phyloP scores from a whole-genome alignment of 2,888 invertebrate species.

The Leuctra nigra region DNA sequence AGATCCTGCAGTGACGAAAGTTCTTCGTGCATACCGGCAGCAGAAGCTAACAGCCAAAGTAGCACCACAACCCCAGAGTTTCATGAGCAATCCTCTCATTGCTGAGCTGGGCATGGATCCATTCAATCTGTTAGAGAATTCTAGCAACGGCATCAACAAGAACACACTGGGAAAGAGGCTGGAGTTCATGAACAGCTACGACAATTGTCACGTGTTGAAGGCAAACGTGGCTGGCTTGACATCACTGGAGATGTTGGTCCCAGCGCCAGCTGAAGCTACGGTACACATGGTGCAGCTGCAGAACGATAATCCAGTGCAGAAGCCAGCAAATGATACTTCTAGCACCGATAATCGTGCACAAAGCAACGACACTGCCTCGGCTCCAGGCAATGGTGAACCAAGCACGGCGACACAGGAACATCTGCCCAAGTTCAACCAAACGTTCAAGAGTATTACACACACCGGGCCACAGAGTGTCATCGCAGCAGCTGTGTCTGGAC shows the following conservation, averaged over 20 bases:
- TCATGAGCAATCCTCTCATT: too few relatives aligned
- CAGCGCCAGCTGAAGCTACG: constrained; percentile 42
- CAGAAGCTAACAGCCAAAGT: too few relatives aligned
- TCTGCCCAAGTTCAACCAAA: constrained; percentile 72
- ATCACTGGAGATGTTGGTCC: constrained; percentile 53
- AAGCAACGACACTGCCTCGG: background rate
- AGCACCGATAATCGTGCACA: constrained; percentile 28
- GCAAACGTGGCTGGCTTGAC: constrained; percentile 48
- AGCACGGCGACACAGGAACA: background rate
- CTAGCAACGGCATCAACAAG: background rate
- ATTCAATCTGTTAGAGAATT: too few relatives aligned
- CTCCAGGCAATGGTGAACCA: background rate
- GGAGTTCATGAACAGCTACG: background rate
- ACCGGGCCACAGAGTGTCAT: constrained; percentile 45
- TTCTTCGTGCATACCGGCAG: too few relatives aligned
- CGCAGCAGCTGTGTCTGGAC: background rate
- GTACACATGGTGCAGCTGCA: constrained; percentile 56
- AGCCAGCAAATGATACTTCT: background rate
- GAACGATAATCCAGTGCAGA: too few relatives aligned
- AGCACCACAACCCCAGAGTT: too few relatives aligned
- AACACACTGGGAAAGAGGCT: background rate
- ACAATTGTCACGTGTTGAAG: too few relatives aligned
- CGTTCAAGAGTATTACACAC: constrained; percentile 52
- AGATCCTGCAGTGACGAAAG: too few relatives aligned
- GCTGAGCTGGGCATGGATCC: too few relatives aligned